These are phyloP conservation scores for Megalops atlanticus DNA, from an alignment of 2,113 vertebrate species.

Conservation along the genomic window DNA sequence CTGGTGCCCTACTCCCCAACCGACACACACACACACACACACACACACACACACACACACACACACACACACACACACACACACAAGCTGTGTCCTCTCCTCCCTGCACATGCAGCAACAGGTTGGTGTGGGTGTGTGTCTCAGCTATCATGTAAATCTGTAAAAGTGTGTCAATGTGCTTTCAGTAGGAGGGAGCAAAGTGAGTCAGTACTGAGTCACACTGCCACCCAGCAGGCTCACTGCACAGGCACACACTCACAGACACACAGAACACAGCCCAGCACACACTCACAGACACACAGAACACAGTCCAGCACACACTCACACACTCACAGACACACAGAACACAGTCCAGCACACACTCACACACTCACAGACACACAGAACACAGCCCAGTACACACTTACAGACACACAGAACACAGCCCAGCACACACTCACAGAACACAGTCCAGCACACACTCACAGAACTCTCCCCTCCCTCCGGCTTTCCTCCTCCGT, in stretches of 20 bases:
- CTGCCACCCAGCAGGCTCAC: conserved; percentile 26
- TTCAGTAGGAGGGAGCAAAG: conserved; percentile 48
- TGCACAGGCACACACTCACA: conserved; percentile 5
- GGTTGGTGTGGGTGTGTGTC: conserved; percentile 43
- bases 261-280: neutral
- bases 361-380: conserved; percentile 22
- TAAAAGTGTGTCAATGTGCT: conserved; percentile 50
- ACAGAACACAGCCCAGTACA: neutral
- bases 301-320: neutral
- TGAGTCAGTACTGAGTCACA: conserved; percentile 51
- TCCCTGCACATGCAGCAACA: conserved; percentile 13
- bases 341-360: conserved; percentile 8
- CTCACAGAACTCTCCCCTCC: neutral
- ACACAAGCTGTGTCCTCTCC: conserved; percentile 21
- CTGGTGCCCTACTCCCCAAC: too few relatives aligned
- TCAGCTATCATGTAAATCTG: conserved; percentile 40
- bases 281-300: neutral
- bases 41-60: conserved; percentile 22
- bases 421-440: neutral
- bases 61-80: conserved; percentile 33
- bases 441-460: neutral
- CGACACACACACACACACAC: conserved; percentile 23
- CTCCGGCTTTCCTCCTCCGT: too few relatives aligned
- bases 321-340: neutral
- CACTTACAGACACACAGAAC: conserved; percentile 22